Evolutionary conservation across 2,113 vertebrate genomes (phyloP), one percentile per base, ranked within the genome.

Genomic region (Girardinichthys multiradiatus): DNA sequence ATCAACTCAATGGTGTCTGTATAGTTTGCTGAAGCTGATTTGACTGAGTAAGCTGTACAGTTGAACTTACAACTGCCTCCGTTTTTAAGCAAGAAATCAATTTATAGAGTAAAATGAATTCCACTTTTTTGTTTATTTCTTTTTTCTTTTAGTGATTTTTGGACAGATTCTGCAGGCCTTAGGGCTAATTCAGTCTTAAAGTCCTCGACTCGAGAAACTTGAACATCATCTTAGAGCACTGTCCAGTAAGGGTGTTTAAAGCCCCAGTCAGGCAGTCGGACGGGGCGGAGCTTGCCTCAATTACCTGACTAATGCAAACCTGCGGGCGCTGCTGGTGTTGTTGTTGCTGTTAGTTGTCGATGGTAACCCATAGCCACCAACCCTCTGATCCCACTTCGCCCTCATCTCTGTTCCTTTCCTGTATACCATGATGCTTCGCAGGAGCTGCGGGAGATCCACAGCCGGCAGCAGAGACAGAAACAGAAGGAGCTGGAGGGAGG

Each of bases 361-460:
- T 80, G 81, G 86, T 82, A 80, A 87, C 87, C 81, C 82, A 7
- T 85, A 78, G 84, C 81, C 81, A 68, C 77, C 83, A 31, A 9
- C 70, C 90, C 80, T 70, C 61, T 81, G 70, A 77, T 83, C 87
- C 82, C 81, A 82, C 71, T 58, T 77, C 72, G 75, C 79, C 85
- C 83, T 92, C 81, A 92, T 76, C 57, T 66, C 85, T 86, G 72
- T 86, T 83, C 63, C 84, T 84, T 54, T 87, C 87, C 86, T 87
- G 39, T 91, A 77, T 89, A 80, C 89, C 76, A 83, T 72, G 77
- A 76, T 91, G 76, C 88, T 59, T 91, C 92, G 37, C 91, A 99
- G 98, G 98, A 99, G 79, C 93, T 99, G 84, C 93, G 97, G 87
- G 98, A 99, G 92, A 97, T 97, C 84, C 97, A 98, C 81, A 96